Evolutionary conservation across 2,113 vertebrate genomes (phyloP).

Genomic region (Orientallactaga bullata): DNA sequence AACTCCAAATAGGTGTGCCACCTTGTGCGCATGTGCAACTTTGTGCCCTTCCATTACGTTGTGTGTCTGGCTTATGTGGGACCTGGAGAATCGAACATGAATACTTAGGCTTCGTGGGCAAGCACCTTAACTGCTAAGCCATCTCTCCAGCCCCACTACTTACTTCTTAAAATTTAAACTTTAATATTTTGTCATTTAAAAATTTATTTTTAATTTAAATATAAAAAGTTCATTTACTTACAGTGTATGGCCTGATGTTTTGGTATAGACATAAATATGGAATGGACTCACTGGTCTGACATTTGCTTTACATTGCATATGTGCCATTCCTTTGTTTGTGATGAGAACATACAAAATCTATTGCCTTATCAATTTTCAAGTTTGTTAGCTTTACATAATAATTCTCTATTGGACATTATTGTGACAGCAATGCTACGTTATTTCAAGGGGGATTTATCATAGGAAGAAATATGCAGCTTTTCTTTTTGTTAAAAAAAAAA

Average conservation of each 20-base stretch:
- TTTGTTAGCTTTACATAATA: constrained; percentile 1
- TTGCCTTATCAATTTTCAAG: background rate
- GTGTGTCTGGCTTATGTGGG: too few relatives aligned
- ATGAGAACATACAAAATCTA: background rate
- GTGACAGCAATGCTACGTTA: background rate
- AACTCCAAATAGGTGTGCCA: too few relatives aligned
- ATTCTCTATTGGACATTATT: background rate
- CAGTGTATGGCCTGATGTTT: background rate
- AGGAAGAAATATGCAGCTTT: background rate
- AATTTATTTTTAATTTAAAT: background rate
- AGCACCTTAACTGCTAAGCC: too few relatives aligned
- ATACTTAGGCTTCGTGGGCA: too few relatives aligned
- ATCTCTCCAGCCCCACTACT: too few relatives aligned
- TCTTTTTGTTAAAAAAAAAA: too few relatives aligned
- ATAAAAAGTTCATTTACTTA: background rate
- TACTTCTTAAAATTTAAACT: background rate
- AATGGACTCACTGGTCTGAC: background rate
- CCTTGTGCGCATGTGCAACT: too few relatives aligned
- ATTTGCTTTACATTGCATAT: background rate
- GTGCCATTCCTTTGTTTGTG: background rate
- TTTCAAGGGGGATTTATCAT: background rate
- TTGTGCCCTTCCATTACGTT: too few relatives aligned
- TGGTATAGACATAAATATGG: background rate
- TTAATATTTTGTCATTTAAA: background rate
- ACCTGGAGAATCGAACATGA: too few relatives aligned